Base-by-base conservation (phyloP, 2,888 invertebrate genomes). In the Digitonthophagus gazella region DNA sequence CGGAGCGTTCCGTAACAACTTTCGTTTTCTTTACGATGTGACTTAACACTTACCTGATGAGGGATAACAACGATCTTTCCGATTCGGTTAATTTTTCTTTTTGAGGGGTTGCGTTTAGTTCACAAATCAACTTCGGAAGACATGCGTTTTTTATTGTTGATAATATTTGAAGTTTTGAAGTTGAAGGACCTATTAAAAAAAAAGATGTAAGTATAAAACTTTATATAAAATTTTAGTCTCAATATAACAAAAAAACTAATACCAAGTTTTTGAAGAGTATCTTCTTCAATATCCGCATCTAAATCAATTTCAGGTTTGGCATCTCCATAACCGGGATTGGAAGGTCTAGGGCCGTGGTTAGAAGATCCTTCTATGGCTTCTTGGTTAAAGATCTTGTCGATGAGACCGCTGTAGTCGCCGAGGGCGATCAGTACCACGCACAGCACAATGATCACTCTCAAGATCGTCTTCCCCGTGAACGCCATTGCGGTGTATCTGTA, bases 91-190 rank as follows among this genome's bases (percentile, higher is more conserved):
- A 80, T 73, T 86, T 86, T 70, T 88, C 86, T 73, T 86, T 87
- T 74, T 87, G 84, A 15, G 86, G 84, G 15, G 87, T 85, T 14
- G 89, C 88, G 71, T 88, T 88, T 76, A 89, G 79, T 79, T 89
- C 89, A 78, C 89, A 89, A 69, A 89, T 88, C 72, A 89, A 81
- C 81, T 89, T 89, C 2, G 89, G 89, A 67, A 89, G 81, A 78
- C 89, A 89, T 8, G 87, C 86, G 70, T 85, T 88, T 80, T 88
- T 88, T 73, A 89, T 87, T 8, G 86, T 88, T 69, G 85, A 80
- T 78, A 88, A 79, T 76, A 88, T 84, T 78, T 84, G 85, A 1
- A 84, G 80, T 72, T 83, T 85, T 64, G 83, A 77, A 19, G 84
- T 81, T 67, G 82, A 80, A 28, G 83, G 79, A 73, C 82, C 85